Evolutionary conservation across 2,113 vertebrate species (phyloP).

Genomic region (Nycticorax nycticorax): DNA sequence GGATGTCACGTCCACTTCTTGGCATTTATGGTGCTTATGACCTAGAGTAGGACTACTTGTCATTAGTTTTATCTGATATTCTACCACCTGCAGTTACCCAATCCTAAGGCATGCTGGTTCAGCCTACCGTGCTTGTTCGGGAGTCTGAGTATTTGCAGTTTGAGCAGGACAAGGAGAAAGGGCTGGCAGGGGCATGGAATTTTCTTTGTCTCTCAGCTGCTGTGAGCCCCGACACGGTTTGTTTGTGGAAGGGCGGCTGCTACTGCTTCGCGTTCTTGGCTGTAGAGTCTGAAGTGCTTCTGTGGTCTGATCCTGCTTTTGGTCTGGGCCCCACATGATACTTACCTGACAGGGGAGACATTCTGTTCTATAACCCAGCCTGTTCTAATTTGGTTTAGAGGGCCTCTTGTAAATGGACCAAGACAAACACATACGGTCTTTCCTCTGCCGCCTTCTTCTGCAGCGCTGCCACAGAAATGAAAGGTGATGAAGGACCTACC

Average conservation of each 20-base stretch:
- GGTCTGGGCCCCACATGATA: not conserved
- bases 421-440: rapidly evolving
- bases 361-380: not conserved
- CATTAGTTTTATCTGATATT: not conserved
- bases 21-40: not conserved
- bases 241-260: not conserved
- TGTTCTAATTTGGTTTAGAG: not conserved
- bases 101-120: not conserved
- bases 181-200: not conserved
- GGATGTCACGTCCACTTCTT: not conserved
- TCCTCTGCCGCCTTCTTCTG: not conserved
- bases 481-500: not conserved
- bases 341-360: not conserved
- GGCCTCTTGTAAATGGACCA: not conserved
- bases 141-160: not conserved
- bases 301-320: not conserved
- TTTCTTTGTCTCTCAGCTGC: not conserved
- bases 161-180: not conserved
- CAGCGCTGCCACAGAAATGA: not conserved
- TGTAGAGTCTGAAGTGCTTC: not conserved
- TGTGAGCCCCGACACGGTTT: not conserved
- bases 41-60: not conserved
- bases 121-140: not conserved
- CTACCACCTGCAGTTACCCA: not conserved
- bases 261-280: not conserved